These are phyloP conservation scores for Elgaria multicarinata DNA, from an alignment of 2,113 vertebrate species.

Conservation along the genomic window DNA sequence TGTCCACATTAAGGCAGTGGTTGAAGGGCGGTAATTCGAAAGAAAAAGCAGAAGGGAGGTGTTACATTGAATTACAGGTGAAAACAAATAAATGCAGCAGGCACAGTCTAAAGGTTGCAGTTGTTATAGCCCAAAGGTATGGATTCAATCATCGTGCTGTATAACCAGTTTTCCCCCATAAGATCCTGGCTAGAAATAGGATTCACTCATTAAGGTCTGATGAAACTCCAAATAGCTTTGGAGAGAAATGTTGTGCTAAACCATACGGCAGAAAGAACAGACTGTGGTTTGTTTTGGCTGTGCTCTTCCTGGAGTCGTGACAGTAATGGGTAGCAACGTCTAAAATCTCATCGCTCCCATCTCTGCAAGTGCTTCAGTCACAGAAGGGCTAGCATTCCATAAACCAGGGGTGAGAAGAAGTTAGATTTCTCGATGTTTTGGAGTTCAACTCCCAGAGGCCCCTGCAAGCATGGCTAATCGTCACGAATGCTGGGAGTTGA, in stretches of 20 bases:
- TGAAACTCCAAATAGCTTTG: slow-evolving; percentile 5
- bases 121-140: slow-evolving; percentile 4
- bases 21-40: background rate
- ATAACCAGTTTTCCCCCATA: background rate
- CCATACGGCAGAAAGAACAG: background rate
- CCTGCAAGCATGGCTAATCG: too few relatives aligned
- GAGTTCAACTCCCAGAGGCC: too few relatives aligned
- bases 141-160: background rate
- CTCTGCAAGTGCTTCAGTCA: background rate
- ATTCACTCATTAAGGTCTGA: slow-evolving; percentile 33
- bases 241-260: background rate
- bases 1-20: background rate
- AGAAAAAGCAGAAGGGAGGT: slow-evolving; percentile 21
- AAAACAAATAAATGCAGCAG: background rate
- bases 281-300: background rate
- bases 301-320: background rate
- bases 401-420: background rate
- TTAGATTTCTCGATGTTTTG: too few relatives aligned
- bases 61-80: background rate
- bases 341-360: background rate
- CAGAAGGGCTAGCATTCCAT: background rate
- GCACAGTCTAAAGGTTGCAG: slow-evolving; percentile 44
- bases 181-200: background rate
- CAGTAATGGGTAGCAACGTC: background rate
- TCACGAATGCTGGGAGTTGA: too few relatives aligned